These are phyloP conservation scores for Arion vulgaris DNA, from an alignment of 1,140 invertebrate species.

Conservation along the genomic window DNA sequence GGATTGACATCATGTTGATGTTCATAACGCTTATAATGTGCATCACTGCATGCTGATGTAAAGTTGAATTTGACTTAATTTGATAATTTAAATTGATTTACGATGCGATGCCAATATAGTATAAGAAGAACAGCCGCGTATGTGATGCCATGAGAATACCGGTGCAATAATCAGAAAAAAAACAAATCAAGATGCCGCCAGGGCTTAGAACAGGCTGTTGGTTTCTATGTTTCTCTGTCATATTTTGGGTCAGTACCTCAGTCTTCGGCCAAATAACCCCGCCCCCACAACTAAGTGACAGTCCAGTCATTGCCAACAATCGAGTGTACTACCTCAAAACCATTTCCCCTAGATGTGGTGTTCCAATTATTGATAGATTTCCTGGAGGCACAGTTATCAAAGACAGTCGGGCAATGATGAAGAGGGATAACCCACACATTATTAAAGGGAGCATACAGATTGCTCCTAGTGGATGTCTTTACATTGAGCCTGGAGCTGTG, in stretches of 20 bases:
- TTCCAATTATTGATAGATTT: constrained; percentile 41
- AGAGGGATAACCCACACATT: constrained; percentile 56
- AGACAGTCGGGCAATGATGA: constrained; percentile 55
- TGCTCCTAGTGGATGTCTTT: constrained; percentile 72
- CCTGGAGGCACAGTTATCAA: constrained; percentile 52
- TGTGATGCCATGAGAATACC: no score
- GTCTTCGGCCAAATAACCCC: neutral
- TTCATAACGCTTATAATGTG: no score
- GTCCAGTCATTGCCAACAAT: neutral
- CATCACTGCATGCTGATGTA: no score
- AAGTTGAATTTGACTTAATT: no score
- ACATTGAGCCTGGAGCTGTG: constrained; percentile 88
- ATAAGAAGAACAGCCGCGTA: no score
- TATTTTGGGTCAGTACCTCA: neutral
- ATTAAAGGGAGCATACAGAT: constrained; percentile 64
- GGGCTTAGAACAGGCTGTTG: no score
- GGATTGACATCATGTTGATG: no score
- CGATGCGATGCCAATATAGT: no score
- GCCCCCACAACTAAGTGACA: neutral
- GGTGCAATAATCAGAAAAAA: no score
- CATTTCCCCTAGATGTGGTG: neutral
- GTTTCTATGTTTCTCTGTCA: neutral
- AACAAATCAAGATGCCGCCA: no score
- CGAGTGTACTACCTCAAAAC: neutral
- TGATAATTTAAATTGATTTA: no score